Evolutionary conservation across 2,888 invertebrate genomes (phyloP), one percentile per base, ranked within the genome.

Genomic region (Xylocampa areola): DNA sequence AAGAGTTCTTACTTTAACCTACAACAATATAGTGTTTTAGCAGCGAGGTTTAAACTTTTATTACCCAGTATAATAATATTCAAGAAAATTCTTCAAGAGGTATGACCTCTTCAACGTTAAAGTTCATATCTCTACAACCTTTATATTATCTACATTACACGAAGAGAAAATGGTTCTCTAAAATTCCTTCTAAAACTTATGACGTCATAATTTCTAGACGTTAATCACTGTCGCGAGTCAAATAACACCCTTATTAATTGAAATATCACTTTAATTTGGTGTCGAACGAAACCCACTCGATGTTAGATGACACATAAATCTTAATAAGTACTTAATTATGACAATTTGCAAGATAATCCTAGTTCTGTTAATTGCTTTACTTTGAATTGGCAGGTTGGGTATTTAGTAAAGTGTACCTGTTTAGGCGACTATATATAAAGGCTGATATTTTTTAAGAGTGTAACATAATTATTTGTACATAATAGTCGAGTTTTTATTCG

Each of bases 231-330:
- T 57, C 32, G 3, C 21, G 29, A 17, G 21, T 45, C 51, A 4
- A 58, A 66, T 60, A 52, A 23, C 50, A 50, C 37, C 47, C 21
- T 64, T 60, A 64, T 76, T 66, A 63, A 41, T 50, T 43, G 6
- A 45, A 55, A 37, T 36, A 54, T 43, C 52, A 33, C 23, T 48
- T 45, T 41, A 39, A 45, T 57, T 58, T 44, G 33, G 44, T 58
- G 35, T 41, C 27, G 25, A 53, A 58, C 19, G 11, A 2, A 6
- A 7, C 27, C 29, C 36, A 39, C 14, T 21, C 27, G 27, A 39
- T 7, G 45, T 41, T 54, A 50, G 43, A 30, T 32, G 54, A 37
- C 41, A 45, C 21, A 58, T 71, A 54, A 72, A 70, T 74, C 36
- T 41, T 33, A 40, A 65, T 33, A 54, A 53, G 49, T 50, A 30